Evolutionary conservation across 2,888 invertebrate species (phyloP).

Genomic region (Erebia palarica): DNA sequence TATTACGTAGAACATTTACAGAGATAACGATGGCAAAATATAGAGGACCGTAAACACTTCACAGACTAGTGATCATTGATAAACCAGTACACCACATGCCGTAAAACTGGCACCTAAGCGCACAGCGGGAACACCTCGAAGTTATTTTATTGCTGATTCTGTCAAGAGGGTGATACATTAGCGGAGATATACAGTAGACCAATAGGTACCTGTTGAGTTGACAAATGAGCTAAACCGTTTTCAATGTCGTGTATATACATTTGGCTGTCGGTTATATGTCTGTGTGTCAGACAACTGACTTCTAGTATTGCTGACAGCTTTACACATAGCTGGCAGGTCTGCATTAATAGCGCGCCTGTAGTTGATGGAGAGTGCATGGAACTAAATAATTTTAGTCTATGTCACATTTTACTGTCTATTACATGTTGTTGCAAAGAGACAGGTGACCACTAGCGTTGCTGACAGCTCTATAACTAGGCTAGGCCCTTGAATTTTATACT

Average conservation of each 20-base stretch:
- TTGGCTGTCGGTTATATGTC: background rate
- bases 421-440: background rate
- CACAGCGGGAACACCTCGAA: slow-evolving; percentile 4
- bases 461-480: background rate
- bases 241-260: background rate
- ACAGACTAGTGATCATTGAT: slow-evolving; percentile 14
- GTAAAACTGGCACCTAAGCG: slow-evolving; percentile 6
- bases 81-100: background rate
- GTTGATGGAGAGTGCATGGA: background rate
- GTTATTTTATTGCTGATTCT: background rate
- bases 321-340: background rate
- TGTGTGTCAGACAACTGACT: background rate
- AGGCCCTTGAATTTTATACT: background rate
- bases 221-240: background rate
- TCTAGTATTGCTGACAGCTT: background rate
- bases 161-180: background rate
- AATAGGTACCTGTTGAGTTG: background rate
- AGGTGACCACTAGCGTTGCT: background rate
- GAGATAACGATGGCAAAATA: slow-evolving; percentile 7
- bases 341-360: background rate
- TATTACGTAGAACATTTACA: background rate
- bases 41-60: background rate
- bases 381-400: background rate
- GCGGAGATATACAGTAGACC: background rate
- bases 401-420: background rate